phyloP scores from a whole-genome alignment of 2,888 invertebrate genomes.

The Aplocera efformata region DNA sequence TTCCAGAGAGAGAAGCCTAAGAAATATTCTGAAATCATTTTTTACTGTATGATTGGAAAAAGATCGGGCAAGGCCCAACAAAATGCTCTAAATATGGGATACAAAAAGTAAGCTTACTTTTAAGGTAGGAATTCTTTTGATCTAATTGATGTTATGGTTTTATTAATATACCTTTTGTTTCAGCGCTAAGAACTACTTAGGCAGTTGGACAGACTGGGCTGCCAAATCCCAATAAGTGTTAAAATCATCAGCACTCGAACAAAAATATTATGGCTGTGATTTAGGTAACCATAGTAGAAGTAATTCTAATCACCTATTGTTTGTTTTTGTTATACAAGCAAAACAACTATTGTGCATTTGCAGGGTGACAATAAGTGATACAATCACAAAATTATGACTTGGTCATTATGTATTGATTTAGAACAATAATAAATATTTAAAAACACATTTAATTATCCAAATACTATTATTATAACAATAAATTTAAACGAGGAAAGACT shows the following conservation, averaged over 20 bases:
- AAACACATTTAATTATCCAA: no score
- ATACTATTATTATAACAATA: no score
- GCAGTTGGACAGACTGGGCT: constrained; percentile 83
- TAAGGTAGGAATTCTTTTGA: constrained; percentile 1
- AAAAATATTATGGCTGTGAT: not conserved
- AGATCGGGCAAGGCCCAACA: constrained; percentile 83
- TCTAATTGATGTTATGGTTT: not conserved
- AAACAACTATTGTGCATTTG: no score
- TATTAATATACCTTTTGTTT: constrained; percentile 36
- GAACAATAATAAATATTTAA: no score
- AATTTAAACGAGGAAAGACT: no score
- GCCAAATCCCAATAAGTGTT: constrained; percentile 20
- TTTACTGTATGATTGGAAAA: constrained; percentile 85
- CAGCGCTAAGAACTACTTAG: constrained; percentile 79
- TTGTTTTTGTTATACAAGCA: no score
- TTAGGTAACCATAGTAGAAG: no score
- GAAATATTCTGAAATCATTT: constrained; percentile 80
- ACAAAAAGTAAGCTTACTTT: constrained; percentile 69
- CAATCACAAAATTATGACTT: no score
- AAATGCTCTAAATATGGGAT: constrained; percentile 79
- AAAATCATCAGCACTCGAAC: not conserved
- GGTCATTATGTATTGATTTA: no score
- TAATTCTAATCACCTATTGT: no score
- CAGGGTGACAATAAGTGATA: no score
- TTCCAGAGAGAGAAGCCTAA: constrained; percentile 82